These are phyloP conservation scores for Drosophila paulistorum DNA, from an alignment of 1,140 invertebrate genomes.

Conservation along the genomic window DNA sequence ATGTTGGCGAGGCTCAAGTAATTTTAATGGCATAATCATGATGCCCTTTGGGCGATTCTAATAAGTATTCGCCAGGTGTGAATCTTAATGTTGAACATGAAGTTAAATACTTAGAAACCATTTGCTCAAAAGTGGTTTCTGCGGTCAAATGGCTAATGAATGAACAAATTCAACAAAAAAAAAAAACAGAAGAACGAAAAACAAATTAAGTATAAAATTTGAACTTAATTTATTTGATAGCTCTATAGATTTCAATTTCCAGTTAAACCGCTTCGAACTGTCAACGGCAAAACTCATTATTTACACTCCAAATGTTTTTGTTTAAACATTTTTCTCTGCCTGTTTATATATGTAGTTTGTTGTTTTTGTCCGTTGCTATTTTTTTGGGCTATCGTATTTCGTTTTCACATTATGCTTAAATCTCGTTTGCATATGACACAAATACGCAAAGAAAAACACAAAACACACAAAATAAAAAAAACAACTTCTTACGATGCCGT, in stretches of 20 bases:
- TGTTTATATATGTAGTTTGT: background rate
- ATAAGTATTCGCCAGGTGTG: slow-evolving; percentile 31
- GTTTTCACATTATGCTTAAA: slow-evolving; percentile 33
- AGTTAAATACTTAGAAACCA: slow-evolving; percentile 53
- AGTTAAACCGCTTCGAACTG: slow-evolving; percentile 40
- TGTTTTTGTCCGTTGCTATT: slow-evolving; percentile 40
- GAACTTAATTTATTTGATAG: slow-evolving; percentile 9
- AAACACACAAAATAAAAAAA: slow-evolving; percentile 28
- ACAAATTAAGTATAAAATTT: slow-evolving; percentile 9
- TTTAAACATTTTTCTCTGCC: background rate
- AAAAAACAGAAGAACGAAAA: slow-evolving; percentile 5
- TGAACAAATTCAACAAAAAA: too few relatives aligned
- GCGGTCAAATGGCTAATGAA: slow-evolving; percentile 63
- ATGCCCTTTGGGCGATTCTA: slow-evolving; percentile 48
- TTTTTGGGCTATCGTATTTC: slow-evolving; percentile 64
- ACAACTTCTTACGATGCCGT: slow-evolving; percentile 50
- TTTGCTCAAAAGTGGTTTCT: slow-evolving; percentile 35
- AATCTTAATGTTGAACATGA: slow-evolving; percentile 48
- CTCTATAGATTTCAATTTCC: slow-evolving; percentile 11
- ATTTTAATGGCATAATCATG: slow-evolving; percentile 56
- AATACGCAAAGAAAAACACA: slow-evolving; percentile 31
- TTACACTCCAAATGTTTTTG: slow-evolving; percentile 10
- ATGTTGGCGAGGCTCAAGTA: slow-evolving; percentile 41
- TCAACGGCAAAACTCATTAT: slow-evolving; percentile 41
- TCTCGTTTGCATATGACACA: slow-evolving; percentile 74